Evolutionary conservation across 2,888 invertebrate genomes (phyloP).

Genomic region (Bhutanitis thaidina): DNA sequence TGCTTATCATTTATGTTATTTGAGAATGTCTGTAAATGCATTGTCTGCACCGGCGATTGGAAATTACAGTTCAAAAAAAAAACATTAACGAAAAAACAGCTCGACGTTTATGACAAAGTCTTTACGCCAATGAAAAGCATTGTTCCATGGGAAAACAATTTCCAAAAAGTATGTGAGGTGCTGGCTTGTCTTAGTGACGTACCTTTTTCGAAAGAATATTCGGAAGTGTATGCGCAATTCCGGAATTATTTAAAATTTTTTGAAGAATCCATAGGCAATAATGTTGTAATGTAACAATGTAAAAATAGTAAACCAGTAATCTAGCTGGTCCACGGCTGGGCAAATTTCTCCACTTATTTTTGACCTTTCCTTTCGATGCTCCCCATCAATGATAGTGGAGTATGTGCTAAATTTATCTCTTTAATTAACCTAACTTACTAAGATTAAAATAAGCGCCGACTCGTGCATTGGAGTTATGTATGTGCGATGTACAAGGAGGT

Average conservation of each 20-base stretch:
- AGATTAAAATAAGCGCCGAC: too few species aligned
- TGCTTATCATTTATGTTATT: background rate
- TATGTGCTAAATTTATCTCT: too few species aligned
- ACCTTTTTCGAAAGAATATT: conserved; percentile 27
- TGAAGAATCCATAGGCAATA: background rate
- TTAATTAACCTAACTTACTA: too few species aligned
- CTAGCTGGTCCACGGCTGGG: too few species aligned
- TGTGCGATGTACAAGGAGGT: too few species aligned
- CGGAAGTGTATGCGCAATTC: conserved; percentile 14
- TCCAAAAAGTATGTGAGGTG: conserved; percentile 8
- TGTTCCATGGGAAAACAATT: background rate
- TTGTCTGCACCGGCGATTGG: conserved; percentile 7
- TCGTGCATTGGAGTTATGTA: too few species aligned
- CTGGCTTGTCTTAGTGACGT: conserved; percentile 18
- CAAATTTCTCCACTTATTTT: too few species aligned
- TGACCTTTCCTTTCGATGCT: too few species aligned
- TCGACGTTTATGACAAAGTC: conserved; percentile 8
- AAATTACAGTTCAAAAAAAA: background rate
- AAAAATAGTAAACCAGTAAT: too few species aligned
- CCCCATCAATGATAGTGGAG: too few species aligned
- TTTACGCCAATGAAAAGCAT: background rate
- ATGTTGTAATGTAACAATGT: background rate
- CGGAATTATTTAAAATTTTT: conserved; percentile 12
- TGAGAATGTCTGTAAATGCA: conserved; percentile 8
- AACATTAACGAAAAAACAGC: conserved; percentile 3